Conservation (phyloP, 2,113 vertebrate species). For the Leiothrix lutea region DNA sequence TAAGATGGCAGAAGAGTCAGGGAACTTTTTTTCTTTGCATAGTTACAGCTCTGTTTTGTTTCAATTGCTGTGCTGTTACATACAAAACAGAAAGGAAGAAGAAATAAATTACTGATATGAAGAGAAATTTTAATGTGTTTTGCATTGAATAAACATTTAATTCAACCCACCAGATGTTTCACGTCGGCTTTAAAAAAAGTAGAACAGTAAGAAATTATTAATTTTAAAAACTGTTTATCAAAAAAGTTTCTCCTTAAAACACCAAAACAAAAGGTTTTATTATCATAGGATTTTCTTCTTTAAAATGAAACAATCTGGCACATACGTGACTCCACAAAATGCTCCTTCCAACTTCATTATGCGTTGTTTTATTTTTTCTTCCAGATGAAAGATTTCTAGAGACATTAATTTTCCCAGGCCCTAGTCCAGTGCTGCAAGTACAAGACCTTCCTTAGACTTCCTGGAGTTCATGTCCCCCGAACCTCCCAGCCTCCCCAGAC, state of each 20-base stretch:
- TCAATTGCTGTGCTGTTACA: neutral
- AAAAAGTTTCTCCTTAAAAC: neutral
- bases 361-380: neutral
- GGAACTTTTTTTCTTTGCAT: neutral
- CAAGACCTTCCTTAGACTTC: neutral
- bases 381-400: neutral
- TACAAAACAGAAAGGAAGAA: neutral
- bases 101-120: neutral
- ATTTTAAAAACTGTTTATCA: neutral
- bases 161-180: neutral
- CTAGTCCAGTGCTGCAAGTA: neutral
- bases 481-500: neutral
- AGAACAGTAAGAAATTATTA: neutral
- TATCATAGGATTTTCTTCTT: neutral
- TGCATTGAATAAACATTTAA: neutral
- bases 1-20: neutral
- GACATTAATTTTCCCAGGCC: conserved; percentile 13
- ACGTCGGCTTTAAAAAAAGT: neutral
- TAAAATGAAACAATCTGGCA: conserved; percentile 1
- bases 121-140: neutral
- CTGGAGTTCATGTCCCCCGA: neutral
- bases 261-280: neutral
- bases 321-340: neutral
- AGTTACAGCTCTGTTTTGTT: neutral
- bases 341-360: neutral